phyloP scores from a whole-genome alignment of 2,888 invertebrate genomes.

The Taphrorychus bicolor region DNA sequence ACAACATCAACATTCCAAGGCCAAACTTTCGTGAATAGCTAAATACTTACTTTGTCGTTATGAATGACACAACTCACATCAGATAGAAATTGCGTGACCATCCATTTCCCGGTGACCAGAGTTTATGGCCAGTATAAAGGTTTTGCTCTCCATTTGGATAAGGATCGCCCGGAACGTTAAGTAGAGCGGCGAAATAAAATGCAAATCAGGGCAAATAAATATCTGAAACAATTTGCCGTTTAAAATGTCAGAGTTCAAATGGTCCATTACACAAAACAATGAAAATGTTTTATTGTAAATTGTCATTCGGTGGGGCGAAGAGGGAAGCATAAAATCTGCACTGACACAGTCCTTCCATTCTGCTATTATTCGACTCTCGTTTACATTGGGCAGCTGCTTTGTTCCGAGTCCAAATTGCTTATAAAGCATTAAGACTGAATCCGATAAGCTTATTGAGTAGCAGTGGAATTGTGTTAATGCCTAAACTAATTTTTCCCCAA shows the following conservation, averaged over 20 bases:
- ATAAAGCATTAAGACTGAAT: too few relatives aligned
- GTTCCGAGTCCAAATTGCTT: too few relatives aligned
- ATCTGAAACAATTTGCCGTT: conserved; percentile 1
- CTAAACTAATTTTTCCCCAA: too few relatives aligned
- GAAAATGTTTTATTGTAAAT: neutral
- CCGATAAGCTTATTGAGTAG: too few relatives aligned
- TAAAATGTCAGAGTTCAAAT: neutral
- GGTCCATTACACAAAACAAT: neutral
- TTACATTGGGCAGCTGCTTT: too few relatives aligned
- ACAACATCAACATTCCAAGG: too few relatives aligned
- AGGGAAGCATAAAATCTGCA: neutral
- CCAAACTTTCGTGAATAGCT: too few relatives aligned
- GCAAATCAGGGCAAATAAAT: conserved; percentile 3
- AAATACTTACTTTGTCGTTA: too few relatives aligned
- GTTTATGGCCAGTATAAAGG: neutral
- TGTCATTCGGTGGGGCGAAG: neutral
- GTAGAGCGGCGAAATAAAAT: neutral
- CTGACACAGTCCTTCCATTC: neutral
- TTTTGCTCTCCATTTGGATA: neutral
- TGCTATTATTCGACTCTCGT: too few relatives aligned
- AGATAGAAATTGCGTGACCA: neutral
- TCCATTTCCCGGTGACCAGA: neutral
- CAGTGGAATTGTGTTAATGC: too few relatives aligned
- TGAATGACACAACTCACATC: too few relatives aligned
- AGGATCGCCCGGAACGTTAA: neutral